Conservation (phyloP, 2,888 invertebrate species). For the Pinctada fucata region DNA sequence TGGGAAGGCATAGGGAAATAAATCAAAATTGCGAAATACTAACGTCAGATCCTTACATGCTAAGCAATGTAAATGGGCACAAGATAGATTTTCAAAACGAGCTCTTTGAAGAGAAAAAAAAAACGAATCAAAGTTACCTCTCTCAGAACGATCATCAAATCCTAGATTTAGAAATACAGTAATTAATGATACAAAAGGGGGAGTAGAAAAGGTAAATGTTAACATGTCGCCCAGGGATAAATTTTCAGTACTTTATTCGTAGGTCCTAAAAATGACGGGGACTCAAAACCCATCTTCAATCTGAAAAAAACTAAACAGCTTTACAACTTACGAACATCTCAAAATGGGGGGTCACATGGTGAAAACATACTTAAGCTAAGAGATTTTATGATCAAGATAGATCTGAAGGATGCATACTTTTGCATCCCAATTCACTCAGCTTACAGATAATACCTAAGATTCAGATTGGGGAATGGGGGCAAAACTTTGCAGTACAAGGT, state of each 20-base stretch:
- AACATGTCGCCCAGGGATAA: neutral
- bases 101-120: neutral
- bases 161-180: neutral
- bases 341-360: conserved; percentile 24
- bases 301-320: conserved; percentile 17
- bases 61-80: neutral
- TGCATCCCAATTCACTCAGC: conserved; percentile 16
- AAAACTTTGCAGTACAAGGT: conserved; percentile 11
- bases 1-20: conserved; percentile 9
- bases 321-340: conserved; percentile 18
- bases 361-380: conserved; percentile 4
- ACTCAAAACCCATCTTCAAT: conserved; percentile 8
- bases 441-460: conserved; percentile 25
- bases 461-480: conserved; percentile 3
- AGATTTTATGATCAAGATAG: conserved; percentile 30
- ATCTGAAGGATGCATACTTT: conserved; percentile 27
- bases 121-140: neutral
- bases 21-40: conserved; percentile 13
- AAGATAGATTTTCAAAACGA: neutral
- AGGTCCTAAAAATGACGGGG: conserved; percentile 22
- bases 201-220: neutral
- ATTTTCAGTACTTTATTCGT: conserved; percentile 25
- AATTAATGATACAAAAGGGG: neutral
- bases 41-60: conserved; percentile 7
- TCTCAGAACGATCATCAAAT: neutral